Base-by-base conservation (phyloP, 2,113 vertebrate genomes). In the Pyxicephalus adspersus region DNA sequence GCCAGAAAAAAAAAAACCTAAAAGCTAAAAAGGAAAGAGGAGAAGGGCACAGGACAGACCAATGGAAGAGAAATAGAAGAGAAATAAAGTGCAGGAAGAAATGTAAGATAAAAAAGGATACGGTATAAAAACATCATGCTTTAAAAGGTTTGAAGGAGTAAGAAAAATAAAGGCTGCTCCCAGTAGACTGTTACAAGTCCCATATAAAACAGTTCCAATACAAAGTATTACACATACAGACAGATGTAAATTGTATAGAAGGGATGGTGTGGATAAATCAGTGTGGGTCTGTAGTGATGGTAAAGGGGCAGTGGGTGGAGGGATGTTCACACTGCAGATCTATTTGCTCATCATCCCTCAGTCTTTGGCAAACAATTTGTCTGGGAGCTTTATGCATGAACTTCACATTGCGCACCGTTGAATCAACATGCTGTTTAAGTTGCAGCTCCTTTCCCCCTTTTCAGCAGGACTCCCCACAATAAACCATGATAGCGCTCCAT, bases 321-420 rank as follows among this genome's bases (percentile, higher is more conserved):
- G 28, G 34, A 23, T 51, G 3, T 28, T 54, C 15, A 19, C 52
- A n/a, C 22, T 87, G 77, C 51, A 84, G 83, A 84, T 76, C 68
- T 85, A 61, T 84, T 72, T 72, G 26, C 64, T 25, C 61, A 34
- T 77, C 84, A 84, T 75, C 87, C 88, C 86, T 83, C 85, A 89
- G 77, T 84, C 89, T 86, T 80, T 88, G 86, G 89, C 86, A 85
- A 88, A 85, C 92, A 92, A 92, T 92, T 91, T 91, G 91, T 88
- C 92, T 89, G 92, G 88, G 87, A 91, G 90, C 91, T 88, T 88
- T 89, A 89, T 91, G 92, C 92, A 91, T 89, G 90, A 92, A 91
- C 90, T 89, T 91, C 90, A 87, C 87, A 88, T 88, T 80, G 85
- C 85, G 87, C 89, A 89, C 88, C 80, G 86, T 84, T 88, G 88